Evolutionary conservation across 2,888 invertebrate genomes (phyloP), one percentile per base, ranked within the genome.

Genomic region (Drosophila greeni): DNA sequence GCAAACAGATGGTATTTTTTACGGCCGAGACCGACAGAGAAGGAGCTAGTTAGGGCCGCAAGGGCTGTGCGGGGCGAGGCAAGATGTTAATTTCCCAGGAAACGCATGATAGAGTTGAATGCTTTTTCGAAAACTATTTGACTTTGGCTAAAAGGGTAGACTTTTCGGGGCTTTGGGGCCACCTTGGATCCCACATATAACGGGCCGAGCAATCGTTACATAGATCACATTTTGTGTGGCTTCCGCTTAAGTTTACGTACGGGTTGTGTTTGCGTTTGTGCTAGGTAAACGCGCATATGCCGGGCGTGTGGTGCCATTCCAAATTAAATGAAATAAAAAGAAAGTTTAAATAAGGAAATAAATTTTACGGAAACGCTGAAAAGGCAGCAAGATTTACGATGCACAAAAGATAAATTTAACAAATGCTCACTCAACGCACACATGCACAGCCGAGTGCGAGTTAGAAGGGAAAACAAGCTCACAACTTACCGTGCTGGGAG

Each of bases 41-140:
- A 81, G 72, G 71, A 81, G 72, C 68, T 69, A 72, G 65, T 72
- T 66, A 67, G 70, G 69, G 61, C 48, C 60, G 51, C 51, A 68
- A 49, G 18, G 55, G 52, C 34, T n/a, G 51, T 42, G 40, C 12
- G 24, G 42, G 29, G 18, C 12, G 34, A 33, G 68, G 74, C 70
- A 65, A 77, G 72, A 81, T 81, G 84, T 84, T 84, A 84, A 84
- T 84, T 82, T 82, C 81, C 80, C 84, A 80, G 85, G 84, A 84
- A 84, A 82, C 80, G 81, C 83, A 84, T 80, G 83, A 84, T 81
- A 81, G 84, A 81, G 71, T 80, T 84, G 84, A 84, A 77, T 80
- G 82, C 75, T 82, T 77, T 77, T 72, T 71, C 75, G 77, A 81
- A 76, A 81, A 81, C 84, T 81, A 81, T 84, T 84, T 74, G 72